Evolutionary conservation across 2,888 invertebrate species (phyloP).

Genomic region (Macrostomum cliftonense): DNA sequence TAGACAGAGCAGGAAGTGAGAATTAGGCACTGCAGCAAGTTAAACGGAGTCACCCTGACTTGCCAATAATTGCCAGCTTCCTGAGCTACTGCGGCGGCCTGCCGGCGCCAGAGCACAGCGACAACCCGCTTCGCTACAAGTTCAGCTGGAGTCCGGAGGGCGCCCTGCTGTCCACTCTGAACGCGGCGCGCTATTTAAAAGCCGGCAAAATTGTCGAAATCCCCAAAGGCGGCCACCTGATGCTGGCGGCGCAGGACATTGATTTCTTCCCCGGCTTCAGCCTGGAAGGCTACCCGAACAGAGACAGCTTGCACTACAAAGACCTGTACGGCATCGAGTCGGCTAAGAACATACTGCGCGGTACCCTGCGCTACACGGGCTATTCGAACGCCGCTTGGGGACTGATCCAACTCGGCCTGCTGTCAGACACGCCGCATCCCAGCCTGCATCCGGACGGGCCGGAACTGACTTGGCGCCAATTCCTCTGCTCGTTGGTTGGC

Average conservation of each 20-base stretch:
- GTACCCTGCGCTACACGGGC: constrained; percentile 76
- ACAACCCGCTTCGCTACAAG: constrained; percentile 47
- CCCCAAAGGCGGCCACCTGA: constrained; percentile 64
- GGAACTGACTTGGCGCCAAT: constrained; percentile 79
- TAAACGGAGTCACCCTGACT: too few relatives aligned
- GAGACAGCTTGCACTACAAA: constrained; percentile 75
- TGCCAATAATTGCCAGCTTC: too few relatives aligned
- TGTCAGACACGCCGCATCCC: constrained; percentile 66
- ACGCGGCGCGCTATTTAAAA: constrained; percentile 65
- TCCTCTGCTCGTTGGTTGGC: constrained; percentile 66
- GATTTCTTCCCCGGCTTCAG: constrained; percentile 88
- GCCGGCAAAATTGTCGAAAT: constrained; percentile 71
- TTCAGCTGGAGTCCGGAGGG: constrained; percentile 84
- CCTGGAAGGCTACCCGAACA: constrained; percentile 83
- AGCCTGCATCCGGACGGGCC: constrained; percentile 80
- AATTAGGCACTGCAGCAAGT: too few relatives aligned
- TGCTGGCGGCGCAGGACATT: constrained; percentile 58
- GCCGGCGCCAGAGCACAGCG: constrained; percentile 85
- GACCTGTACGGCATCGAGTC: constrained; percentile 64
- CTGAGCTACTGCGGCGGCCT: constrained; percentile 89
- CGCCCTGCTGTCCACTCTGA: constrained; percentile 68
- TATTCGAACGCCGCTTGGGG: constrained; percentile 71
- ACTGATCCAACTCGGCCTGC: constrained; percentile 65
- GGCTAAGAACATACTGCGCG: constrained; percentile 66
- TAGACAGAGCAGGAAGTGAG: too few relatives aligned